Percentiles rank a stretch among this genome's conserved stretches.
Evolutionary conservation across 23 tunicate species (phyloP).

Genomic region (Aplidium turbinatum): DNA sequence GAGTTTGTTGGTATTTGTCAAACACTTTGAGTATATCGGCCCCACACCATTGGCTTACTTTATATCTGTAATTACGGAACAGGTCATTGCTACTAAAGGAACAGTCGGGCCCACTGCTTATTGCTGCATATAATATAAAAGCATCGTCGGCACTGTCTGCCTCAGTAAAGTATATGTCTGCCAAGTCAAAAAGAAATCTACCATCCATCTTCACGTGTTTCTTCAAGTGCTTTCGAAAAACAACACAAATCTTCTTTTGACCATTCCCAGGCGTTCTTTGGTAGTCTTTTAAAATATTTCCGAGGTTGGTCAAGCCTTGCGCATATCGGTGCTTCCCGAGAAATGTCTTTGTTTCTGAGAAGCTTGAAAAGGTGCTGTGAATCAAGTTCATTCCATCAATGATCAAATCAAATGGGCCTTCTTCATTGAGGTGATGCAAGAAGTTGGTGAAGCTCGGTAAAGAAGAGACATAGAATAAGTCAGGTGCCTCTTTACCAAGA

Average conservation of each 20-base stretch:
- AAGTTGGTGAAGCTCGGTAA: too few relatives aligned
- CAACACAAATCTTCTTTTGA: slow-evolving; percentile 4
- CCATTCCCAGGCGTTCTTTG: too few relatives aligned
- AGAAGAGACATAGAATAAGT: too few relatives aligned
- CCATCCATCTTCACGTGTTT: slow-evolving; percentile 8
- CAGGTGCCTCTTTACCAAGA: too few relatives aligned
- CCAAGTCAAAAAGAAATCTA: slow-evolving; percentile 3
- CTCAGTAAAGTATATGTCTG: slow-evolving; percentile 16
- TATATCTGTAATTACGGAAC: slow-evolving; percentile 20
- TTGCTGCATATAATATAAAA: slow-evolving; percentile 6
- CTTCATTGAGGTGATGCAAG: slow-evolving; percentile 8
- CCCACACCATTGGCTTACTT: too few relatives aligned
- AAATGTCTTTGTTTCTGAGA: too few relatives aligned
- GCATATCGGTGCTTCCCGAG: too few relatives aligned
- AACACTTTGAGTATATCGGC: too few relatives aligned
- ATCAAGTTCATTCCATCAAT: slow-evolving; percentile 25
- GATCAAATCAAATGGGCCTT: slow-evolving; percentile 29
- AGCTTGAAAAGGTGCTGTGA: too few relatives aligned
- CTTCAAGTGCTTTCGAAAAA: slow-evolving; percentile 8
- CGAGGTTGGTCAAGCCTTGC: too few relatives aligned
- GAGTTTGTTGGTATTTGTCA: too few relatives aligned
- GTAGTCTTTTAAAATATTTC: too few relatives aligned
- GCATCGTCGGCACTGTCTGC: slow-evolving; percentile 25
- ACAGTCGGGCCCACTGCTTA: slow-evolving; percentile 29
- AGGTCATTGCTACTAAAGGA: slow-evolving; percentile 23